Percentiles rank a stretch among this genome's conserved stretches.
These are phyloP conservation scores for Xylota sylvarum DNA, from an alignment of 2,888 invertebrate species.

Conservation along the genomic window DNA sequence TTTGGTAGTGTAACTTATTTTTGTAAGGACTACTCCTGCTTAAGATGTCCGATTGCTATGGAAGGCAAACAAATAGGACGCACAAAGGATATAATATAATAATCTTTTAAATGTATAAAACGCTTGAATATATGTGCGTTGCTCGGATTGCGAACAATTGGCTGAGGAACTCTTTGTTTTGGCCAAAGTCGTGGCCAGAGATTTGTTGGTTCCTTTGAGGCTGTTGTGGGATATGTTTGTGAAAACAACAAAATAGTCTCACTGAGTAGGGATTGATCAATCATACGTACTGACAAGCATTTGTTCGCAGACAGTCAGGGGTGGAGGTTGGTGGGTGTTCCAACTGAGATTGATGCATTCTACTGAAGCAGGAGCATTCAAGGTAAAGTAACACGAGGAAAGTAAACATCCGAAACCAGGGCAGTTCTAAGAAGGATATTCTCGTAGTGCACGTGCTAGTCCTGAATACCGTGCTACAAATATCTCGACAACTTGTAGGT, in stretches of 20 bases:
- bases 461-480: too few species aligned
- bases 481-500: too few species aligned
- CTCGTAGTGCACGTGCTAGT: background rate
- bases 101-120: constrained; percentile 73
- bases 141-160: constrained; percentile 36
- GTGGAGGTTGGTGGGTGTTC: constrained; percentile 55
- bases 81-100: constrained; percentile 59
- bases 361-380: background rate
- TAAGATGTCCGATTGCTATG: constrained; percentile 67
- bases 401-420: background rate
- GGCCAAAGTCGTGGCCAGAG: constrained; percentile 66
- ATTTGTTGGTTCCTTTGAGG: constrained; percentile 66
- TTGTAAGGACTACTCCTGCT: constrained; percentile 68
- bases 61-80: constrained; percentile 69
- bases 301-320: constrained; percentile 1
- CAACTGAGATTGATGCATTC: constrained; percentile 16
- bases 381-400: background rate
- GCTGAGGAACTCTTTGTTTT: constrained; percentile 56
- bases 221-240: constrained; percentile 65
- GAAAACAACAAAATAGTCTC: constrained; percentile 14
- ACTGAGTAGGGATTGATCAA: constrained; percentile 56
- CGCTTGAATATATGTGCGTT: constrained; percentile 33
- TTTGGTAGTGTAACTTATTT: constrained; percentile 73
- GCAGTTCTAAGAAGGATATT: background rate
- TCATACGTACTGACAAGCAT: constrained; percentile 55